Evolutionary conservation across 37 sponge, comb jelly and placozoan species (phyloP), one percentile per base, ranked within the genome.

Genomic region (Crambe crambe): DNA sequence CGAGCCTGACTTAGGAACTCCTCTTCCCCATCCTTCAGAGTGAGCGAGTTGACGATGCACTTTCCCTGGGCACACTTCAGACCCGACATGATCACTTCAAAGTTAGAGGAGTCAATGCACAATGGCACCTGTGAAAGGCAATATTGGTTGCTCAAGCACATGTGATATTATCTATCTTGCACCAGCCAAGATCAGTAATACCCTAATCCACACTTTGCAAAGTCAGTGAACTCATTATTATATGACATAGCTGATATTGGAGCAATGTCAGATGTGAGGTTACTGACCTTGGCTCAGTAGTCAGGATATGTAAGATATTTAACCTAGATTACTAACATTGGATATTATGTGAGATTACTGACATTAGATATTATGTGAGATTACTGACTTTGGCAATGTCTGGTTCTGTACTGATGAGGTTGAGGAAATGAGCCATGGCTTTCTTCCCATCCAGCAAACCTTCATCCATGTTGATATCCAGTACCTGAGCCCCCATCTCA

Each of bases 401-500:
- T n/a, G 99, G 99, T 42, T 98, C 99, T 73, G 93, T 86, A 4
- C 90, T 42, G 26, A 98, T 89, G 27, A 93, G 81, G 40, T 96
- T 98, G 43, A 93, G 63, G 66, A 96, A 98, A 25, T 73, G 76
- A 23, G 90, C 65, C 96, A 98, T 96, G 34, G 93, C 90, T 38
- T 73, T 68, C 40, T 80, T 88, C 32, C 97, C 95, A 85, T 98
- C 95, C 79, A 98, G 62, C 95, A 98, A 87, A 12, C 99, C 99
- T 60, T 98, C 99, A 85, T 98, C 99, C 95, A 98, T 94, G 77
- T 96, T 98, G 58, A 98, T 87, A 70, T 98, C 99, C 73, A 98
- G 77, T 5, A 98, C 72, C 66, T 98, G 99, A 2, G 99, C 99
- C 12, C 99, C 99, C 44, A 70, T 88, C 65, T 96, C 92, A 35